phyloP scores from a whole-genome alignment of 2,113 vertebrate species.

The Podarcis muralis region DNA sequence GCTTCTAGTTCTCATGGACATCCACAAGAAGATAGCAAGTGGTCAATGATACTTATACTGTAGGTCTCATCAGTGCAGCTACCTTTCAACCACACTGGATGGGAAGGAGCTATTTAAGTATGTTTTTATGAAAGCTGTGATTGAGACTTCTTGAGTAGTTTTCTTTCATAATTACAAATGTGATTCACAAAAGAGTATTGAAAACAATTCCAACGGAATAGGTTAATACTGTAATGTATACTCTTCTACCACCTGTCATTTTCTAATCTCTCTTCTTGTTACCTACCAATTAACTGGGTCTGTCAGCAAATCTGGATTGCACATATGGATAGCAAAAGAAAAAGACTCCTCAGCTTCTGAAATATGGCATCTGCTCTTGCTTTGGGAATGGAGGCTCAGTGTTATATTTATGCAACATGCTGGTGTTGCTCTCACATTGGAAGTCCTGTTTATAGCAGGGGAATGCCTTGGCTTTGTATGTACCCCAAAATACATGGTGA shows the following conservation, averaged over 20 bases:
- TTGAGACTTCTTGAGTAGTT: neutral
- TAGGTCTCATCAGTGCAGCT: neutral
- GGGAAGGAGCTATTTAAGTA: neutral
- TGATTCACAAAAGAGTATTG: neutral
- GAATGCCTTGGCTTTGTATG: too few species aligned
- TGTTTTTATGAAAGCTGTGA: neutral
- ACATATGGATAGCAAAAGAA: neutral
- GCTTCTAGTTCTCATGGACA: neutral
- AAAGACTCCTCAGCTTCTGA: neutral
- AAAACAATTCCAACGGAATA: neutral
- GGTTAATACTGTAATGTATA: neutral
- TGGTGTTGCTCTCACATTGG: too few species aligned
- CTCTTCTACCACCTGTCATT: neutral
- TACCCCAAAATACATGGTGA: too few species aligned
- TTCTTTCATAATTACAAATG: neutral
- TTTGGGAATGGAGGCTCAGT: too few species aligned
- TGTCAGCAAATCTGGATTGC: neutral
- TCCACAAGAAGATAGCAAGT: neutral
- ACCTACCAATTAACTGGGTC: neutral
- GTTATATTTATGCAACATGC: too few species aligned
- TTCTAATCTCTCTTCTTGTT: neutral
- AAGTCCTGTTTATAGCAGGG: too few species aligned
- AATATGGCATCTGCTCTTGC: neutral
- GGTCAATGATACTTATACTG: neutral
- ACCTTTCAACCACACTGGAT: neutral